Percentiles rank a stretch among this genome's conserved stretches.
These are phyloP conservation scores for Aphelocoma californica DNA, from an alignment of 2,797 vertebrate species.

Conservation along the genomic window DNA sequence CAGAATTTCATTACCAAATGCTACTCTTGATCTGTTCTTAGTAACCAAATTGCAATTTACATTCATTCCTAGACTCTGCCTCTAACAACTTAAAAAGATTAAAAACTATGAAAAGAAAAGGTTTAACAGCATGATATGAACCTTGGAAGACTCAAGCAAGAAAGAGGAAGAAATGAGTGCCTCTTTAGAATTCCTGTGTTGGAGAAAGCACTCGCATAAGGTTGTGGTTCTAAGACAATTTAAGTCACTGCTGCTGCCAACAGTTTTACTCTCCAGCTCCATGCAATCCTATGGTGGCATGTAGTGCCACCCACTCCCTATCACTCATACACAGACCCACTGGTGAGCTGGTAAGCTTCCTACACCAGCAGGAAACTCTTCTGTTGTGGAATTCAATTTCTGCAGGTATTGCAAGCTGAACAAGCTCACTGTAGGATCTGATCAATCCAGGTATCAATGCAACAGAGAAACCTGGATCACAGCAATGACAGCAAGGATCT, in stretches of 20 bases:
- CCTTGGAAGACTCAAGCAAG: neutral
- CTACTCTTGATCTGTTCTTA: neutral
- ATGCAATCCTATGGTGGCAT: neutral
- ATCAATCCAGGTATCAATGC: neutral
- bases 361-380: neutral
- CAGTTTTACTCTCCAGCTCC: neutral
- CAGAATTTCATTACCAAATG: neutral
- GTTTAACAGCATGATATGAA: neutral
- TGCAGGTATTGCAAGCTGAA: neutral
- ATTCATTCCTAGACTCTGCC: neutral
- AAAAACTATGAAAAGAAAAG: neutral
- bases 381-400: neutral
- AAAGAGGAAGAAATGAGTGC: neutral
- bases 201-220: neutral
- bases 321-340: neutral
- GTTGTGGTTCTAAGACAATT: neutral
- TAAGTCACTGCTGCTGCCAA: neutral
- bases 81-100: neutral
- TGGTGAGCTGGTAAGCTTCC: neutral
- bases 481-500: neutral
- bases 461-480: neutral
- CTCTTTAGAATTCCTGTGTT: neutral
- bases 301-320: neutral
- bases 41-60: neutral
- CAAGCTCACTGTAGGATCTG: neutral